A percentile compares a stretch with the other conserved stretches of the same genome.
These are phyloP conservation scores for Orthochromis indermauri DNA, from an alignment of 2,113 vertebrate genomes.

Conservation along the genomic window DNA sequence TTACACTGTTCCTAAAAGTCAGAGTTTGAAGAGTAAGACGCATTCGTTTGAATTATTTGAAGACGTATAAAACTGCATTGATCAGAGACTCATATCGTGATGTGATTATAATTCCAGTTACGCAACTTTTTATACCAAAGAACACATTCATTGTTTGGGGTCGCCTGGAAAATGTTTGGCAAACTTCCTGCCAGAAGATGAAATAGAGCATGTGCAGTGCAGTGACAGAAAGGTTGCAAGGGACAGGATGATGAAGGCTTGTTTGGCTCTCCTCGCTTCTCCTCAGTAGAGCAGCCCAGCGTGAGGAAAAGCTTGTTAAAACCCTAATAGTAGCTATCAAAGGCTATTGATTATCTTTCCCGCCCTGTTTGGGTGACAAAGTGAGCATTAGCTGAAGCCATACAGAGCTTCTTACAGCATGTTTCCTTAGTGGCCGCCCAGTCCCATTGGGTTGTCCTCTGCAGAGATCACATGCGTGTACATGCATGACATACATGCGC, in stretches of 20 bases:
- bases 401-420: slow-evolving; percentile 65
- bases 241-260: slow-evolving; percentile 42
- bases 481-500: not conserved
- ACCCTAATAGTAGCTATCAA: slow-evolving; percentile 75
- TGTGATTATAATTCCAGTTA: not conserved
- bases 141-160: not conserved
- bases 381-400: slow-evolving; percentile 72
- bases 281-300: slow-evolving; percentile 61
- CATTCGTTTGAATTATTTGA: not conserved
- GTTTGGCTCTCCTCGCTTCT: slow-evolving; percentile 35
- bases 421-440: slow-evolving; percentile 59
- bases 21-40: not conserved
- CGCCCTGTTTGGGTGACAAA: slow-evolving; percentile 77
- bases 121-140: not conserved
- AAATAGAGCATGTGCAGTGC: not conserved
- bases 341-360: slow-evolving; percentile 83
- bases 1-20: not conserved
- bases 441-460: slow-evolving; percentile 29
- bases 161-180: not conserved
- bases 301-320: slow-evolving; percentile 76
- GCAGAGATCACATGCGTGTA: not conserved
- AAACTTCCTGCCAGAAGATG: not conserved
- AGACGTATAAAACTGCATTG: not conserved
- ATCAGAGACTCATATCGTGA: not conserved
- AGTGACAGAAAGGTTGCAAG: slow-evolving; percentile 14